A percentile compares a stretch with the other conserved stretches of the same genome.
These are phyloP conservation scores for Gallinago nigripennis DNA, from an alignment of 2,797 vertebrate species.

Conservation along the genomic window DNA sequence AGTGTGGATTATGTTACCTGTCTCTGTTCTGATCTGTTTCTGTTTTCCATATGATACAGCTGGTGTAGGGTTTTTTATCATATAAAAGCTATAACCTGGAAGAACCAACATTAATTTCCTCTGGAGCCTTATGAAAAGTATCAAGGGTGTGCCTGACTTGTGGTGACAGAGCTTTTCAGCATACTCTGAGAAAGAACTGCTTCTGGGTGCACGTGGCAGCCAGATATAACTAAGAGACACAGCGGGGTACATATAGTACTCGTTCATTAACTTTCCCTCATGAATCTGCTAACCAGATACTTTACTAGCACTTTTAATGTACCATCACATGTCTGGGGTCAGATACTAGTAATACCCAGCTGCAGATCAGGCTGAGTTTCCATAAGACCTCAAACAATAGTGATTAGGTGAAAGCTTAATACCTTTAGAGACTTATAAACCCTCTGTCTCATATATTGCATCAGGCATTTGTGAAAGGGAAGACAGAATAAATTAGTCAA, in stretches of 20 bases:
- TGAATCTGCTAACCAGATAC: constrained; percentile 28
- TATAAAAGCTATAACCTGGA: constrained; percentile 36
- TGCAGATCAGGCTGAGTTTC: constrained; percentile 34
- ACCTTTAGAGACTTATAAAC: not conserved
- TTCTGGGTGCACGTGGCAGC: constrained; percentile 71
- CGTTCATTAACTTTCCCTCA: constrained; percentile 21
- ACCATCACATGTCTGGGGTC: constrained; percentile 31
- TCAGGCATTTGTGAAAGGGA: constrained; percentile 22
- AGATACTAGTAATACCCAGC: not conserved
- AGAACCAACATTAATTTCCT: constrained; percentile 68
- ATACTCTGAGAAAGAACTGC: constrained; percentile 32
- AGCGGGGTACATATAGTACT: rapidly evolving
- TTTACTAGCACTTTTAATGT: constrained; percentile 32
- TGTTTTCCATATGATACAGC: constrained; percentile 19
- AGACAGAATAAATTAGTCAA: constrained; percentile 45
- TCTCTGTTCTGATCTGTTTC: not conserved
- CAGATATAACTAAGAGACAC: not conserved
- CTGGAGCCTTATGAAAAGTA: constrained; percentile 63
- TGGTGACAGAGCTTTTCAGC: constrained; percentile 74
- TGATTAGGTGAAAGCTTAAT: constrained; percentile 42
- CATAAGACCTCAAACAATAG: not conserved
- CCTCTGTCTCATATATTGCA: not conserved
- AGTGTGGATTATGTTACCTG: constrained; percentile 25
- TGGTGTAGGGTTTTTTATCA: constrained; percentile 7
- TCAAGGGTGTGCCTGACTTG: constrained; percentile 62